Evolutionary conservation across 2,113 vertebrate species (phyloP).

Genomic region (Struthidea cinerea): DNA sequence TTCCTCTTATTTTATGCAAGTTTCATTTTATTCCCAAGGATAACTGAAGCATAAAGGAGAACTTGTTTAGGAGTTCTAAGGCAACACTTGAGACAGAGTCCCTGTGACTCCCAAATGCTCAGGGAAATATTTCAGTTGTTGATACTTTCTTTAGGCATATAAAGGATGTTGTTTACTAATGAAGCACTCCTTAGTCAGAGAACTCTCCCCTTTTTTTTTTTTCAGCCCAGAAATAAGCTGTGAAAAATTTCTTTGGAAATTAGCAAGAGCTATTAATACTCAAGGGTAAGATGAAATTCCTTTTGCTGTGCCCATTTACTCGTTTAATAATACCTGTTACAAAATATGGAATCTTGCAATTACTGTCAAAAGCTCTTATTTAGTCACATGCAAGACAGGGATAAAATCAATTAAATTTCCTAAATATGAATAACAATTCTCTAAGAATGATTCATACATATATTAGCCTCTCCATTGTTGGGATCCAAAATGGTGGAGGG

Average conservation of each 20-base stretch:
- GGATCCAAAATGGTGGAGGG: neutral
- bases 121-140: neutral
- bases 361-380: neutral
- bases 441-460: neutral
- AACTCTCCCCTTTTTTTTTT: neutral
- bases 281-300: neutral
- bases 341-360: neutral
- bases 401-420: neutral
- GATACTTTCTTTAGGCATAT: neutral
- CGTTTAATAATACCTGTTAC: neutral
- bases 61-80: neutral
- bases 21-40: neutral
- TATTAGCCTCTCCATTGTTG: neutral
- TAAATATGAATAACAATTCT: neutral
- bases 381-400: neutral
- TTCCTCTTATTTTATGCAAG: neutral
- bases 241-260: neutral
- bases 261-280: neutral
- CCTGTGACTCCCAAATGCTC: neutral
- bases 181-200: neutral
- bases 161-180: neutral
- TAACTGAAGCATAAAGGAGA: neutral
- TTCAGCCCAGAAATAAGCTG: neutral
- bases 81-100: neutral
- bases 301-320: neutral